phyloP scores from a whole-genome alignment of 2,888 invertebrate genomes.

The Gisinianus flammeolus region DNA sequence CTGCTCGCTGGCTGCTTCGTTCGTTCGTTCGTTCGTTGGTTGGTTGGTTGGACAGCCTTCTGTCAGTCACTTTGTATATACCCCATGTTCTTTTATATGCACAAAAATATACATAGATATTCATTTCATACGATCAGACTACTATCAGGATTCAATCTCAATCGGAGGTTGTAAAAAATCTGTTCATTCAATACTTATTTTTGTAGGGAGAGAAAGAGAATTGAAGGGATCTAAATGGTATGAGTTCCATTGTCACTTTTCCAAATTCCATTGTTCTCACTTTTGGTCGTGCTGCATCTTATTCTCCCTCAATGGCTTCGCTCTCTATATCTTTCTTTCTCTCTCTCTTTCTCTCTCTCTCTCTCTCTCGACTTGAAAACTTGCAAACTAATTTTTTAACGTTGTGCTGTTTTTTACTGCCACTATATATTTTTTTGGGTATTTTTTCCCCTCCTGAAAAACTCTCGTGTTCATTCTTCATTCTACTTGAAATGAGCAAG shows the following conservation, averaged over 20 bases:
- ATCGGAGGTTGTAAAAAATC: background rate
- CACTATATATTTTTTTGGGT: constrained; percentile 2
- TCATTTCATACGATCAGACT: too few species aligned
- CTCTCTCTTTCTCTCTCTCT: background rate
- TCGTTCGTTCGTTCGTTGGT: background rate
- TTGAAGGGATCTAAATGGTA: background rate
- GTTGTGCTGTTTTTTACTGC: background rate
- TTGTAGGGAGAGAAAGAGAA: constrained; percentile 12
- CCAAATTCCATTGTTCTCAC: constrained; percentile 35
- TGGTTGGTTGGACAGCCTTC: background rate
- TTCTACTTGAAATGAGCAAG: too few species aligned
- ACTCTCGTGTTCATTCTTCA: too few species aligned
- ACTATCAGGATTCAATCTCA: background rate
- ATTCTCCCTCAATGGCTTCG: constrained; percentile 8
- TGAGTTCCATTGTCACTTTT: constrained; percentile 29
- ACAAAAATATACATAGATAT: background rate
- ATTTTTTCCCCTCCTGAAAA: too few species aligned
- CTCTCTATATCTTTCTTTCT: background rate
- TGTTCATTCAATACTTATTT: constrained; percentile 33
- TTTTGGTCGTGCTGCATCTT: constrained; percentile 26
- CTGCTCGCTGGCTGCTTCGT: background rate
- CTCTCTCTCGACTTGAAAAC: background rate
- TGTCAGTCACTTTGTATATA: background rate
- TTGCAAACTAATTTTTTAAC: constrained; percentile 30
- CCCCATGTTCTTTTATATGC: background rate